Evolutionary conservation across 1,140 invertebrate species (phyloP).

Genomic region (Leptestheria dahalacensis): DNA sequence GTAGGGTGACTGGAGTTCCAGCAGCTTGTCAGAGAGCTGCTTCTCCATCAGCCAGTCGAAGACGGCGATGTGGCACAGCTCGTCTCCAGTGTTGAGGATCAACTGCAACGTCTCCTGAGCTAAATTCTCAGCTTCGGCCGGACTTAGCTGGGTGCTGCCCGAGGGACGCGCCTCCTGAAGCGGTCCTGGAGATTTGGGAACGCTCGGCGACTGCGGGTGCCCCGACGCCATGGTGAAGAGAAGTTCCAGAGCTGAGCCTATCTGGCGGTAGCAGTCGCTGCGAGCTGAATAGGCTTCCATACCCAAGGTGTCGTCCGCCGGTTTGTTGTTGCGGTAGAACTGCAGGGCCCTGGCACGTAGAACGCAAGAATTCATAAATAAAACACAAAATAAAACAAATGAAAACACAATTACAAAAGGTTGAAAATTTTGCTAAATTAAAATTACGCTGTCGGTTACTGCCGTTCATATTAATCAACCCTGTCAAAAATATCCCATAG

Average conservation of each 20-base stretch:
- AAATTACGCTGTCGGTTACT: too few species aligned
- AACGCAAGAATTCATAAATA: not conserved
- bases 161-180: not conserved
- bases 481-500: too few species aligned
- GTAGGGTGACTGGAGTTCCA: slow-evolving; percentile 53
- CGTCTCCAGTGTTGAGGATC: slow-evolving; percentile 46
- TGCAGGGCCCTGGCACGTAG: slow-evolving; percentile 46
- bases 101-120: slow-evolving; percentile 32
- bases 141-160: not conserved
- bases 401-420: not conserved
- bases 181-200: slow-evolving; percentile 8
- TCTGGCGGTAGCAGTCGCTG: slow-evolving; percentile 19
- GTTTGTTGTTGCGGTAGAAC: slow-evolving; percentile 74
- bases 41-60: slow-evolving; percentile 87
- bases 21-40: slow-evolving; percentile 54
- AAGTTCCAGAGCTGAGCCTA: not conserved
- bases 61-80: slow-evolving; percentile 72
- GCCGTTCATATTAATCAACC: too few species aligned
- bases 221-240: not conserved
- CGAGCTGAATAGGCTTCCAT: slow-evolving; percentile 26
- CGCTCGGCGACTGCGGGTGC: slow-evolving; percentile 1
- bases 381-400: not conserved
- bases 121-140: not conserved
- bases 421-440: too few species aligned
- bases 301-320: slow-evolving; percentile 45